phyloP scores from a whole-genome alignment of 1,140 invertebrate species.

The honey bee (Apis mellifera) region Amel_HAv3.1 CM009931.2:18871001-18871500 shows the following conservation, averaged over 20 bases:
- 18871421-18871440: constrained; percentile 3
- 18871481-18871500: constrained; percentile 19
- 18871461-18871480: background rate
- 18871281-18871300: constrained; percentile 30
- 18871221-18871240: constrained; percentile 3
- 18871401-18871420: background rate
- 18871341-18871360: background rate
- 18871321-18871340: background rate
- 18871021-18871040: constrained; percentile 5
- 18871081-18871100: background rate
- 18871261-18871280: constrained; percentile 13
- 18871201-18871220: background rate
- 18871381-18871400: background rate
- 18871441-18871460: constrained; percentile 4
- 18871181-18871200: background rate
- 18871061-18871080: background rate
- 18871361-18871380: background rate
- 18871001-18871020: no score
- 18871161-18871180: background rate
- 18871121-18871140: no score
- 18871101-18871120: background rate
- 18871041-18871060: background rate
- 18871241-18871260: constrained; percentile 34
- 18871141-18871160: background rate
- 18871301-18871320: constrained; percentile 24